phyloP scores from a whole-genome alignment of 1,140 invertebrate species.

The Ceratina japonica region DNA sequence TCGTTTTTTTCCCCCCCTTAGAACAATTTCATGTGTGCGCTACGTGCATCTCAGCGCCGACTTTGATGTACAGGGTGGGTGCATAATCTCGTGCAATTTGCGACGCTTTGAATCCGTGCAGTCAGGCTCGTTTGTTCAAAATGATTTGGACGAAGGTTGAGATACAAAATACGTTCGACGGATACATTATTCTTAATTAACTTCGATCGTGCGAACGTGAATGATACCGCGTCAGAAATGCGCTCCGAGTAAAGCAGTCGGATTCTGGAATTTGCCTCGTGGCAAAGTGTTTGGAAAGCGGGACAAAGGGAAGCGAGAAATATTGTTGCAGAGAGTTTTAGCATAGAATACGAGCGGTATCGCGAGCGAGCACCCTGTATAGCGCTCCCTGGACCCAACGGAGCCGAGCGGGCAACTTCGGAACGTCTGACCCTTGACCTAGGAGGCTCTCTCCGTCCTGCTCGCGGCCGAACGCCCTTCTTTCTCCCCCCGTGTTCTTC shows the following conservation, averaged over 20 bases:
- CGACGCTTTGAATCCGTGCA: too few species aligned
- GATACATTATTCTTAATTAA: too few species aligned
- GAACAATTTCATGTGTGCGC: conserved; percentile 43
- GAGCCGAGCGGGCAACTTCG: conserved; percentile 73
- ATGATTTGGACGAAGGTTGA: too few species aligned
- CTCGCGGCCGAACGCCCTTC: conserved; percentile 61
- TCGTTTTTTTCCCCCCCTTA: conserved; percentile 26
- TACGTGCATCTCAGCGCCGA: conserved; percentile 47
- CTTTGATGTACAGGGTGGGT: conserved; percentile 53
- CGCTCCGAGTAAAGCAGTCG: too few species aligned
- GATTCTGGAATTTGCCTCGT: too few species aligned
- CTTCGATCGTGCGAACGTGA: too few species aligned
- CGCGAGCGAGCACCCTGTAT: conserved; percentile 53
- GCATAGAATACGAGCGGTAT: neutral
- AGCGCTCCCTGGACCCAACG: conserved; percentile 65
- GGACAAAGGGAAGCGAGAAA: too few species aligned
- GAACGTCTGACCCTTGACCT: conserved; percentile 74
- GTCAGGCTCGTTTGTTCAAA: too few species aligned
- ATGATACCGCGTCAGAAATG: too few species aligned
- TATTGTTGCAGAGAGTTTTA: too few species aligned
- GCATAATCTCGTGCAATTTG: too few species aligned
- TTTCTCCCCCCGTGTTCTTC: conserved; percentile 37
- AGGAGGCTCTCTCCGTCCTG: conserved; percentile 68
- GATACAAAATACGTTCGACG: too few species aligned
- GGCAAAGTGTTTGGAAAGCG: neutral